Evolutionary conservation across 2,797 vertebrate species (phyloP).

Genomic region (Falco cherrug): DNA sequence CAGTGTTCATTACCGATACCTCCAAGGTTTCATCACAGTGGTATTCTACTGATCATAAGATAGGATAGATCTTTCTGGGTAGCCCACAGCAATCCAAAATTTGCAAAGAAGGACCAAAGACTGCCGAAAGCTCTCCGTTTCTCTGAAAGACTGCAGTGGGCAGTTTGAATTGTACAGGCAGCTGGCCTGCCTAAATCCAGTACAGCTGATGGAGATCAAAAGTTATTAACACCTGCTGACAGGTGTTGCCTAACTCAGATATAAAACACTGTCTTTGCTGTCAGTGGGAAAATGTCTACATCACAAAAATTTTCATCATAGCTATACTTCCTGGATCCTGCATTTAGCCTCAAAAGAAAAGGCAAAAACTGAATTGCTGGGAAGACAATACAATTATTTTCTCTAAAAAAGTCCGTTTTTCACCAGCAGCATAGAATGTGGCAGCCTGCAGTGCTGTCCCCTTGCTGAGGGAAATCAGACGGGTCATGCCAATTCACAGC

Average conservation of each 20-base stretch:
- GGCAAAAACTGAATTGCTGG: background rate
- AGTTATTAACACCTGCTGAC: background rate
- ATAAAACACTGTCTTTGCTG: background rate
- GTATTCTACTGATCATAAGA: background rate
- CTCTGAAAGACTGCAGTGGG: background rate
- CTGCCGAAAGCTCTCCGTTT: background rate
- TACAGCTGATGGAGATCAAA: background rate
- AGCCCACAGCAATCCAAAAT: background rate
- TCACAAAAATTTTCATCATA: background rate
- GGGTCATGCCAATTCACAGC: background rate
- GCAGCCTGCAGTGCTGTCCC: background rate
- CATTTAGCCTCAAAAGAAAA: background rate
- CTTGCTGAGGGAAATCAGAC: background rate
- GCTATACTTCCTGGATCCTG: background rate
- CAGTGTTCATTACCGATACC: background rate
- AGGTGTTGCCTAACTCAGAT: background rate
- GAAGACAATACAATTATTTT: background rate
- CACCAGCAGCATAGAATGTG: background rate
- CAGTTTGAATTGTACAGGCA: background rate
- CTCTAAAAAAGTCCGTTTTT: background rate
- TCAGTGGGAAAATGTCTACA: background rate
- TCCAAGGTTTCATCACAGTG: background rate
- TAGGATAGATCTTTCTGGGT: background rate
- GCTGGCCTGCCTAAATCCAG: background rate
- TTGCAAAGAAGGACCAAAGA: background rate